Evolutionary conservation across 2,113 vertebrate species (phyloP).

Genomic region (Erinaceus europaeus): DNA sequence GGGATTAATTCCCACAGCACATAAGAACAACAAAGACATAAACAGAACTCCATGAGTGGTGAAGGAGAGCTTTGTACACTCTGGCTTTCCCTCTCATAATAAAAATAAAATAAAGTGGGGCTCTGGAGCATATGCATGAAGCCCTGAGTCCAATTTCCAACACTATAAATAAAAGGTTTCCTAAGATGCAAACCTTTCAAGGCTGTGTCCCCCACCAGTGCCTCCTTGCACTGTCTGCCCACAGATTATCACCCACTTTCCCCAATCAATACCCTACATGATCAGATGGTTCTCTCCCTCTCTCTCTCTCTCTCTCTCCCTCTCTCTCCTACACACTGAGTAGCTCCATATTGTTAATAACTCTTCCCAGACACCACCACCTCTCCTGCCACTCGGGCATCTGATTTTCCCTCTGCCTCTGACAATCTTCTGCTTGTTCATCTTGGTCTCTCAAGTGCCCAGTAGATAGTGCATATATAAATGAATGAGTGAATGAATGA

Average conservation of each 20-base stretch:
- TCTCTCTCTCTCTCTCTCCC: background rate
- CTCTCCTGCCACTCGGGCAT: background rate
- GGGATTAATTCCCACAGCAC: no score
- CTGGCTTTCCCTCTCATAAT: no score
- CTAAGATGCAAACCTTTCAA: background rate
- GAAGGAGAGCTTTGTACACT: no score
- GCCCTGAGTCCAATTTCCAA: no score
- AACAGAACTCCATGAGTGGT: no score
- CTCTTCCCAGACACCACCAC: background rate
- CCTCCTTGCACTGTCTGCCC: no score
- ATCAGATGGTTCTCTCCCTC: background rate
- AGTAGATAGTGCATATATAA: no score
- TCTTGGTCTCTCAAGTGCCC: background rate
- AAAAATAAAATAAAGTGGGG: no score
- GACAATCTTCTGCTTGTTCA: background rate
- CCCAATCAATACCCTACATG: background rate
- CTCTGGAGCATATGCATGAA: no score
- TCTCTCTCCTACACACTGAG: background rate
- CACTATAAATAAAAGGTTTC: no score
- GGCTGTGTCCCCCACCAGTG: background rate
- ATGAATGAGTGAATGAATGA: background rate
- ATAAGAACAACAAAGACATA: no score
- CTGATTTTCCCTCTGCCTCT: background rate
- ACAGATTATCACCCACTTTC: background rate
- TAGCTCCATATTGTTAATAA: background rate